These are phyloP conservation scores for Octodon degus DNA, from an alignment of 2,113 vertebrate species.

Conservation along the genomic window DNA sequence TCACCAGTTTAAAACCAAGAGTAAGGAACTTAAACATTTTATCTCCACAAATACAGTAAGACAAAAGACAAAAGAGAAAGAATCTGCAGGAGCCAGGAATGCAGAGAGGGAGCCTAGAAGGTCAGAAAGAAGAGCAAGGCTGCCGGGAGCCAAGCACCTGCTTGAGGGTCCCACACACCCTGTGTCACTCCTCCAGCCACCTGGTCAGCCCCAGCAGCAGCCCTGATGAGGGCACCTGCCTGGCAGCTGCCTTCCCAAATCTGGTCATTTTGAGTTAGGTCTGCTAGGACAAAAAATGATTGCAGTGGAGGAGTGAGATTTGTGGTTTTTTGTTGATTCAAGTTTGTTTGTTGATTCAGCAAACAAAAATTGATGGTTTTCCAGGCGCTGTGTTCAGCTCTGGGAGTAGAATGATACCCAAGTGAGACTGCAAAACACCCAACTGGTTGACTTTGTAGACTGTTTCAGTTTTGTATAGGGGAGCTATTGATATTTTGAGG, in stretches of 20 bases:
- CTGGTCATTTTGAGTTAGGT: background rate
- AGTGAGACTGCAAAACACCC: background rate
- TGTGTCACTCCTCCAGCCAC: background rate
- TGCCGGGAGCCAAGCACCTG: background rate
- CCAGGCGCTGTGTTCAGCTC: background rate
- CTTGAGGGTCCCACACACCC: background rate
- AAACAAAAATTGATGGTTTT: background rate
- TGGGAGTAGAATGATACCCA: background rate
- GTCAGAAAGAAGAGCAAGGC: background rate
- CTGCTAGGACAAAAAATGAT: background rate
- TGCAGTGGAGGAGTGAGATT: background rate
- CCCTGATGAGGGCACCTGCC: background rate
- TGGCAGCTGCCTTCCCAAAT: background rate
- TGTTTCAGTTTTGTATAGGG: background rate
- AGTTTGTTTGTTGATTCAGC: constrained; percentile 17
- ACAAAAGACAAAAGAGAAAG: background rate
- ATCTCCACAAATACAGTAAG: background rate
- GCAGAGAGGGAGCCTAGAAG: background rate
- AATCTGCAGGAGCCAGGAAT: background rate
- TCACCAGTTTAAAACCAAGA: constrained; percentile 30
- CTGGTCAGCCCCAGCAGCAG: background rate
- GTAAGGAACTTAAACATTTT: background rate
- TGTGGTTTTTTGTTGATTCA: background rate
- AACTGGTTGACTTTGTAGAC: background rate
- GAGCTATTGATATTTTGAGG: background rate